Evolutionary conservation across 64 coral and sea anemone genomes (phyloP).

Genomic region (Hydrozoanthus tunicans): DNA sequence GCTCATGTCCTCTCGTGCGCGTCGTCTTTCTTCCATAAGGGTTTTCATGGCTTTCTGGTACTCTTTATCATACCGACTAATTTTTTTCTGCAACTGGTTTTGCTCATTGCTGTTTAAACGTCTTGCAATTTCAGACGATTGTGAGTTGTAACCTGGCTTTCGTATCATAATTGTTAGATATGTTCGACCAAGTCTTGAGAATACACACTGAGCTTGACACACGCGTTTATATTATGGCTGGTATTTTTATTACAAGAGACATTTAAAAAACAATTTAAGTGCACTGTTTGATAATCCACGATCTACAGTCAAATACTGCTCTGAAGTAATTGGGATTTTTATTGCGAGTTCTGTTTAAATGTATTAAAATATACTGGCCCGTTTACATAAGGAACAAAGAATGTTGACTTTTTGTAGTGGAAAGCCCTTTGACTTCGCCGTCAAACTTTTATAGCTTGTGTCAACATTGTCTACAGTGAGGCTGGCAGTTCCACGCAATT

Average conservation of each 20-base stretch:
- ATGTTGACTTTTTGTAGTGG: not conserved
- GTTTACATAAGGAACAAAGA: constrained; percentile 43
- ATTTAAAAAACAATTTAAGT: not conserved
- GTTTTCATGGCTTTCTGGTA: constrained; percentile 72
- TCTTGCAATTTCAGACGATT: constrained; percentile 73
- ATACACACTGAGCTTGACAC: not conserved
- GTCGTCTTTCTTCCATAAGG: constrained; percentile 46
- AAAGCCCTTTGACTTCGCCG: not conserved
- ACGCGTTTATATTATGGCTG: not conserved
- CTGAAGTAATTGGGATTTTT: not conserved
- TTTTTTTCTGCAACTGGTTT: constrained; percentile 69
- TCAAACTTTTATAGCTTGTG: not conserved
- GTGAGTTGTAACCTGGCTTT: constrained; percentile 6
- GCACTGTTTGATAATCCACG: not conserved
- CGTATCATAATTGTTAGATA: constrained; percentile 33
- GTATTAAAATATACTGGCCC: constrained; percentile 2
- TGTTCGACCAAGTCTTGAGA: not conserved
- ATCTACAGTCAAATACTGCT: constrained; percentile 16
- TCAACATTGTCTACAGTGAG: not conserved
- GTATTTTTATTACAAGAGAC: not conserved
- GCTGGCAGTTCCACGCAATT: too few relatives aligned
- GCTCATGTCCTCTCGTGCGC: constrained; percentile 50
- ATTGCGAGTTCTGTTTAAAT: constrained; percentile 37
- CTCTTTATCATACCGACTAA: constrained; percentile 61
- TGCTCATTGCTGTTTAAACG: constrained; percentile 65